Conservation (phyloP, 2,888 invertebrate species). For the Scaptodrosophila latifasciaeformis region DNA sequence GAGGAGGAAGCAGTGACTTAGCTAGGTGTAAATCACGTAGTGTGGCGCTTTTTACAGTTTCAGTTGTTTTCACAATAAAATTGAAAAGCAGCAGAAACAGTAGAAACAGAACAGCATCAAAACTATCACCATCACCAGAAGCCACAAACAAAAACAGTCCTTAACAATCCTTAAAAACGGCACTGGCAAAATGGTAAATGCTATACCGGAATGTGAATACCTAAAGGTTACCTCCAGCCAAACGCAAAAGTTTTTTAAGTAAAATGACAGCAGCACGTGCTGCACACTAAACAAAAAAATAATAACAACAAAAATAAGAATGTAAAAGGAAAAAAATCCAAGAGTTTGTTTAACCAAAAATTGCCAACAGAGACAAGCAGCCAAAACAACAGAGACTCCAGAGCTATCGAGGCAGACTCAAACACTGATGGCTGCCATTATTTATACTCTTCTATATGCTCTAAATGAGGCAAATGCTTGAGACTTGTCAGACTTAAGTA, state of each 20-base stretch:
- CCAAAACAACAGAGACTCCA: no score
- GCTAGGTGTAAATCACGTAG: slow-evolving; percentile 66
- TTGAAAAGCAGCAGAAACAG: slow-evolving; percentile 58
- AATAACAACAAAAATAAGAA: no score
- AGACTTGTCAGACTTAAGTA: no score
- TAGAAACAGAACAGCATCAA: slow-evolving; percentile 8
- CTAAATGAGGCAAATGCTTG: no score
- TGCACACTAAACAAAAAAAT: no score
- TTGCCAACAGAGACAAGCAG: no score
- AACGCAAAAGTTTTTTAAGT: slow-evolving; percentile 64
- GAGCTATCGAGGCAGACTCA: no score
- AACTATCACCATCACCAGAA: slow-evolving; percentile 21
- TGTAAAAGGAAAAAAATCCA: no score
- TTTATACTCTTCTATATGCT: no score
- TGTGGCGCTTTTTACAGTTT: slow-evolving; percentile 61
- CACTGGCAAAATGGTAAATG: not conserved
- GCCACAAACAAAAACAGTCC: slow-evolving; percentile 18
- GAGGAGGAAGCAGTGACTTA: slow-evolving; percentile 32
- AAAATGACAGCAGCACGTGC: slow-evolving; percentile 65
- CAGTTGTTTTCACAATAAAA: slow-evolving; percentile 60
- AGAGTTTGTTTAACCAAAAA: no score
- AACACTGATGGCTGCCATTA: no score
- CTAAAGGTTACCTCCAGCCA: slow-evolving; percentile 32
- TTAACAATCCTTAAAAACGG: no score
- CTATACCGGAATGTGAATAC: not conserved